Evolutionary conservation across 2,797 vertebrate genomes (phyloP), one percentile per base, ranked within the genome.

Genomic region (Champsocephalus gunnari): DNA sequence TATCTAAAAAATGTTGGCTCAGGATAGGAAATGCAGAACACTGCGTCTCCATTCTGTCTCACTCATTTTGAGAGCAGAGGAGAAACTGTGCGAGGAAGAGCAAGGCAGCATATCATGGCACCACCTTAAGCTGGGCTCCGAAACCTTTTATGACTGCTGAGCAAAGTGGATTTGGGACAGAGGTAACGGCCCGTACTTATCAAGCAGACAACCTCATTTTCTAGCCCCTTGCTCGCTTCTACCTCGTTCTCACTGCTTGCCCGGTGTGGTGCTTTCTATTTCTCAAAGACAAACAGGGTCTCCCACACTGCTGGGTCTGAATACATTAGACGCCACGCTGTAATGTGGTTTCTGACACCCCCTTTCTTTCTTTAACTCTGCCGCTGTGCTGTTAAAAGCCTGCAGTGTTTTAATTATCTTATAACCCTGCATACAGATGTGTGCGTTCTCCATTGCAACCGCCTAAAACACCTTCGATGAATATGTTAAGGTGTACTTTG

Each of bases 191-290:
- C 69, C 82, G 66, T 85, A 91, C 90, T 93, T 91, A 88, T 92
- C 92, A 91, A 93, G 80, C 70, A 83, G 93, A 92, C 90, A 88
- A 76, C 79, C 89, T 92, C 80, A 93, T 94, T 94, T 94, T 92
- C 90, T 78, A 75, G 70, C 67, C 69, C 71, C 57, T 68, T 75
- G 80, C 77, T 84, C 84, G 71, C 17, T 28, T 73, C 81, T 80
- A 66, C 58, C 62, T 74, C 32, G 9, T 82, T 71, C 75, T 71
- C 61, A 28, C 77, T 60, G 69, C 73, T 63, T 57, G 75, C 72
- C 68, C 32, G 9, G 69, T 51, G 51, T 50, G 73, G 78, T 69
- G 73, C 75, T 70, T 85, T 79, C 61, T 79, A 71, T 80, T 88
- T 87, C 85, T 87, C 78, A 77, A 79, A 91, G 83, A 72, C 81